These are phyloP conservation scores for Alethe castanea DNA, from an alignment of 2,113 vertebrate genomes.

Conservation along the genomic window DNA sequence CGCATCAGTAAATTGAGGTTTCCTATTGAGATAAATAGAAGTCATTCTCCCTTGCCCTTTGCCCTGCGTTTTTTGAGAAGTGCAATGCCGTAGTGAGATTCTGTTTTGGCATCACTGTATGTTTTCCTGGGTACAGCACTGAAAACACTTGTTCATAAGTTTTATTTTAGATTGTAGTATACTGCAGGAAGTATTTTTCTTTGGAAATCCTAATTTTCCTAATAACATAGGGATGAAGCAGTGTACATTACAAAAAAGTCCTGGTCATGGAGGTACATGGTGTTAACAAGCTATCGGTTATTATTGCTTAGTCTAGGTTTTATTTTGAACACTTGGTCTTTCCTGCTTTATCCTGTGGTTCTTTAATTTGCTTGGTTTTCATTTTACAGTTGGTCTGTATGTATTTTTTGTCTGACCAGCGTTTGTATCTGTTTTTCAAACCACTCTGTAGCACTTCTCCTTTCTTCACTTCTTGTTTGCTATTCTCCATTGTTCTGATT, in stretches of 20 bases:
- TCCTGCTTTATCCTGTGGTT: neutral
- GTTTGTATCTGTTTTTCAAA: neutral
- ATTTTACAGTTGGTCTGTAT: neutral
- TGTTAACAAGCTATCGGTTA: neutral
- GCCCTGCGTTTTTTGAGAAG: neutral
- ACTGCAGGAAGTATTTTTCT: neutral
- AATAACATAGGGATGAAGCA: neutral
- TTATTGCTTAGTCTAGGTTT: neutral
- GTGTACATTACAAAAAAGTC: neutral
- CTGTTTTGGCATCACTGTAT: neutral
- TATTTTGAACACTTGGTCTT: neutral
- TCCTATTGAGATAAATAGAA: neutral
- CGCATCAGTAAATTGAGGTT: neutral
- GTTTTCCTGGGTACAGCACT: neutral
- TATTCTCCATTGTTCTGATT: neutral
- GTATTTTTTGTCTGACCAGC: neutral
- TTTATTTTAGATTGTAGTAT: neutral
- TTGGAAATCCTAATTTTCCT: neutral
- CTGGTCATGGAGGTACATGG: rapidly evolving
- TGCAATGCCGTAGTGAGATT: rapidly evolving
- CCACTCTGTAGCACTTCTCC: neutral
- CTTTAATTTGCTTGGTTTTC: neutral
- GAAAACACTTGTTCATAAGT: neutral
- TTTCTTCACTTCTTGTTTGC: neutral
- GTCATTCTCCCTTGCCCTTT: neutral